Evolutionary conservation across 2,888 invertebrate species (phyloP).

Genomic region (Leptopterna dolabrata): DNA sequence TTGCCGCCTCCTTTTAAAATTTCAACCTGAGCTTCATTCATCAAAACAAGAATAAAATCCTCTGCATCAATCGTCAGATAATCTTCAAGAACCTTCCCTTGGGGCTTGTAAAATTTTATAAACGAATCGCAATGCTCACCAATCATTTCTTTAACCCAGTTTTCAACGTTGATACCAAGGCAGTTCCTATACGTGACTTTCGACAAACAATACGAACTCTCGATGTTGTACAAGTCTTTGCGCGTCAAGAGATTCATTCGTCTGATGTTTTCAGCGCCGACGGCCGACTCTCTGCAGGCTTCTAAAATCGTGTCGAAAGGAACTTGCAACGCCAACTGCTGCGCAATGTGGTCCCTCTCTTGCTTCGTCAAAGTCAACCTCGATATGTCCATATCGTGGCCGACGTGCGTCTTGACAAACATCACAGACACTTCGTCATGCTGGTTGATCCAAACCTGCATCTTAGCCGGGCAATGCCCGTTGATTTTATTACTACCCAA

Average conservation of each 20-base stretch:
- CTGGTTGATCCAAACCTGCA: slow-evolving; percentile 57
- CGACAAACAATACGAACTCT: slow-evolving; percentile 42
- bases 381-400: slow-evolving; percentile 61
- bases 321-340: slow-evolving; percentile 58
- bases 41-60: slow-evolving; percentile 52
- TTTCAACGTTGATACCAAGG: slow-evolving; percentile 27
- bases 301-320: slow-evolving; percentile 59
- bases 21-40: slow-evolving; percentile 53
- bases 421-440: slow-evolving; percentile 57
- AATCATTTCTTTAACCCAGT: slow-evolving; percentile 43
- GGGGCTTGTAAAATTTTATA: slow-evolving; percentile 55
- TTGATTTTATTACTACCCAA: slow-evolving; percentile 62
- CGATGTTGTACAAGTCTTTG: slow-evolving; percentile 60
- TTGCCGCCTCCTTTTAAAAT: slow-evolving; percentile 47
- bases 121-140: slow-evolving; percentile 32
- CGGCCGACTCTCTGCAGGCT: slow-evolving; percentile 53
- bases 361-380: slow-evolving; percentile 58
- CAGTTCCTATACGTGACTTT: slow-evolving; percentile 40
- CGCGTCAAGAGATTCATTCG: slow-evolving; percentile 56
- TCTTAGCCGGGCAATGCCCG: slow-evolving; percentile 62
- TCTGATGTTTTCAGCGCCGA: slow-evolving; percentile 39
- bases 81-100: slow-evolving; percentile 49
- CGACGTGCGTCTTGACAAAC: slow-evolving; percentile 62
- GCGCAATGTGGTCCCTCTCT: slow-evolving; percentile 60
- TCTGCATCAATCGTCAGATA: slow-evolving; percentile 26